Evolutionary conservation across 2,113 vertebrate species (phyloP).

Genomic region (Mesoclemmys tuberculata): DNA sequence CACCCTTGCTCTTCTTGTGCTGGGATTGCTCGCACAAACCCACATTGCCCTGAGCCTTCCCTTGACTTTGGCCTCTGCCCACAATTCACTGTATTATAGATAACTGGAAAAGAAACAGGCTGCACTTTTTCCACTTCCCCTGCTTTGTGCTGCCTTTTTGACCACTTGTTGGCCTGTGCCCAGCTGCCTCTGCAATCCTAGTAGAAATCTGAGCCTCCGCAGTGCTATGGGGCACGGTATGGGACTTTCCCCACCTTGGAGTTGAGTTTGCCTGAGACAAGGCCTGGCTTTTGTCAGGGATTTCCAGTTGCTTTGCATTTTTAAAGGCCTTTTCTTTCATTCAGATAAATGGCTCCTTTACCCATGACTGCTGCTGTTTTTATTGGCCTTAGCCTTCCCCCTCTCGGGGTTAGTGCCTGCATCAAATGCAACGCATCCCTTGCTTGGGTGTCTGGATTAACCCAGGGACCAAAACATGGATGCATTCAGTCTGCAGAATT

Average conservation of each 20-base stretch:
- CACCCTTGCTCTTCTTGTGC: neutral
- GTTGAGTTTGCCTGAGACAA: no score
- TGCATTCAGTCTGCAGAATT: neutral
- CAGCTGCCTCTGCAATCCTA: neutral
- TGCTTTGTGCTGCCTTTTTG: neutral
- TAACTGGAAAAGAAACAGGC: neutral
- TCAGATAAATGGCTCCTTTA: no score
- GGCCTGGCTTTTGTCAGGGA: no score
- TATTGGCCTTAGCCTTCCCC: neutral
- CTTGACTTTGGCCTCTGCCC: neutral
- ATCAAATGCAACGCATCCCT: neutral
- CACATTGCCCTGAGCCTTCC: neutral
- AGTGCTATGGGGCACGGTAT: no score
- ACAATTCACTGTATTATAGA: neutral
- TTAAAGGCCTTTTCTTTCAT: no score
- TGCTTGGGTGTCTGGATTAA: neutral
- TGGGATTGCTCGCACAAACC: neutral
- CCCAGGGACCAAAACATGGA: neutral
- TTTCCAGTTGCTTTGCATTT: no score
- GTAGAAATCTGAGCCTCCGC: neutral
- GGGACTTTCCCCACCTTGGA: no score
- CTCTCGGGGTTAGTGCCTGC: accelerated
- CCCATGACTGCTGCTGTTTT: no score
- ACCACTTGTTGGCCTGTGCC: neutral
- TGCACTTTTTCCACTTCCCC: neutral